Base-by-base conservation (phyloP, 2,113 vertebrate species). In the Scortum barcoo region DNA sequence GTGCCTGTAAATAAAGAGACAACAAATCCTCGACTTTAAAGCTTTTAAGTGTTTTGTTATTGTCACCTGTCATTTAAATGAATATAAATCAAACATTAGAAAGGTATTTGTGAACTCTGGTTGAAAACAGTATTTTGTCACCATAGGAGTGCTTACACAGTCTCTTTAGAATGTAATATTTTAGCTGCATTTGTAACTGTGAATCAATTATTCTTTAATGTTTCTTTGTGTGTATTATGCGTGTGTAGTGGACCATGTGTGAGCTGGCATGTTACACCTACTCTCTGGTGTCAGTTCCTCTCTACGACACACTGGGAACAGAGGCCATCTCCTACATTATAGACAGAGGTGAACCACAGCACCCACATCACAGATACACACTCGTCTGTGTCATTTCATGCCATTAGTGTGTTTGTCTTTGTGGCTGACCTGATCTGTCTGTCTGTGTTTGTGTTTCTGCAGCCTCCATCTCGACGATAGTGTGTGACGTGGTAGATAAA, bases 301-400 rank as follows among this genome's bases (percentile, higher is more conserved):
- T 99, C 7, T 99, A 99, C 0, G 97, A 99, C 72, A 99, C 97
- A 0, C 94, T 99, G 71, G 97, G 97, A 84, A 30, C 87, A 0
- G 97, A 98, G 36, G 97, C 98, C 36, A 97, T 99, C 68, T 70
- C 81, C 0, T 97, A 96, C 92, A 96, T 97, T 70, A 84, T 99
- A 70, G 96, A 97, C 86, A 97, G 95, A 96, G 97, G 98, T 99
- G 70, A 87, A 38, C 14, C 12, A 2, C 17, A 26, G 33, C 42
- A n/a, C n/a, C n/a, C n/a, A 36, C 12, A 33, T 4, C 16, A 26
- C 33, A 9, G 36, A 24, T 0, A 7, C 48, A 8, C 0, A 7
- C 17, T 12, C 42, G 7, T 46, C 13, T 7, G 1, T 57, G 1
- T 3, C 19, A 4, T 20, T 40, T 5, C 7, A 7, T 1, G 20